These are phyloP conservation scores for Ifrita kowaldi DNA, from an alignment of 2,113 vertebrate species.

Conservation along the genomic window DNA sequence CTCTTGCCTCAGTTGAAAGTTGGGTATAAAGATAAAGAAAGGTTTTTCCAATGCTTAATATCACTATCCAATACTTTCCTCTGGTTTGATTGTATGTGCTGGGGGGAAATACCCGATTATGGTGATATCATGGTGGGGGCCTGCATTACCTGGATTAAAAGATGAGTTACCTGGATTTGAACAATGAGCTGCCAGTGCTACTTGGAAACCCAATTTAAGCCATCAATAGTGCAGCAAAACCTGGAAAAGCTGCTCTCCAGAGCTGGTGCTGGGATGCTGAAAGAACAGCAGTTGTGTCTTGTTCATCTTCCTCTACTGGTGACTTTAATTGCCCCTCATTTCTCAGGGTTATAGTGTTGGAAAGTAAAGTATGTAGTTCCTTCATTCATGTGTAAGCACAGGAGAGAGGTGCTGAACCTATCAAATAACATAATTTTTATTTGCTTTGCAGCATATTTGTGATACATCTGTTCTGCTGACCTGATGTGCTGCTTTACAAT, in stretches of 20 bases:
- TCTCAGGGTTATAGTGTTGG: neutral
- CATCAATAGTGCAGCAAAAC: neutral
- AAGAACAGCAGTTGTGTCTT: neutral
- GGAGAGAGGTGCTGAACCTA: neutral
- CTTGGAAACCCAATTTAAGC: neutral
- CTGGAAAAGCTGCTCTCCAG: neutral
- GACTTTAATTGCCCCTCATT: neutral
- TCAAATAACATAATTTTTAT: neutral
- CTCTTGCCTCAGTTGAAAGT: neutral
- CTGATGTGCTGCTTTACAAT: neutral
- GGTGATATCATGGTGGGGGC: fast-evolving
- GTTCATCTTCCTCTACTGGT: neutral
- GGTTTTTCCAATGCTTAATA: neutral
- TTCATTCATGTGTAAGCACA: neutral
- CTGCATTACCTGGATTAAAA: neutral
- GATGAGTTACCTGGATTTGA: neutral
- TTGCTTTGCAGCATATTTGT: neutral
- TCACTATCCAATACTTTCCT: neutral
- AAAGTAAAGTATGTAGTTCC: neutral
- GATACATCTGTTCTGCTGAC: no score
- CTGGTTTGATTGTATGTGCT: neutral
- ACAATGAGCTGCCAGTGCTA: neutral
- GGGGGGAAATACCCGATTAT: neutral
- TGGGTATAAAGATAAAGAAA: neutral
- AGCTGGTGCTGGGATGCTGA: neutral